A percentile compares a stretch with the other conserved stretches of the same genome.
These are phyloP conservation scores for Tetragonula clypearis DNA, from an alignment of 1,140 invertebrate species.

Conservation along the genomic window DNA sequence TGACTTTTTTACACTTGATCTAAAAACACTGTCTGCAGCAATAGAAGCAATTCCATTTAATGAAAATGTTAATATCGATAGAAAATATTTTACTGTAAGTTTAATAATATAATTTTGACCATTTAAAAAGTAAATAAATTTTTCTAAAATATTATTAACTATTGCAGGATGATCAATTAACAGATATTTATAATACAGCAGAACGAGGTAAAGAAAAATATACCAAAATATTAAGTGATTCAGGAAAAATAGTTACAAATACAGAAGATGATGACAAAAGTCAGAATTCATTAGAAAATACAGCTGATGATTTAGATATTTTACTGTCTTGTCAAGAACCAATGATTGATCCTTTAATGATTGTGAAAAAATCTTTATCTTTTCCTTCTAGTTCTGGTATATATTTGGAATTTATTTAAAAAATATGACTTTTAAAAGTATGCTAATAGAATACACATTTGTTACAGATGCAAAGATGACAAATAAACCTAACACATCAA, in stretches of 20 bases:
- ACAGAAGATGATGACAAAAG: constrained; percentile 6
- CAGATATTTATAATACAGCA: constrained; percentile 62
- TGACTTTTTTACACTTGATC: constrained; percentile 68
- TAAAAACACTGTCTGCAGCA: constrained; percentile 63
- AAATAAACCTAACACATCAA: constrained; percentile 38
- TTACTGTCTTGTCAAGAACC: constrained; percentile 72
- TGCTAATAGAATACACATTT: constrained; percentile 18
- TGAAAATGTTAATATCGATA: constrained; percentile 59
- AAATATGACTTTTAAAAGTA: neutral
- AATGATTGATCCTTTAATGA: constrained; percentile 34
- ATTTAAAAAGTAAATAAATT: neutral
- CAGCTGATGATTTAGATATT: constrained; percentile 70
- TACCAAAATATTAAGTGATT: constrained; percentile 22
- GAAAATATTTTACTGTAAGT: constrained; percentile 71
- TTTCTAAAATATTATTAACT: constrained; percentile 6
- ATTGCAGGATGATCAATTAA: constrained; percentile 70
- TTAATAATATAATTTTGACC: neutral
- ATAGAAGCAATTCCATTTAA: constrained; percentile 70
- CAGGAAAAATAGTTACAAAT: constrained; percentile 10
- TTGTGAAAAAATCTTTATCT: constrained; percentile 17
- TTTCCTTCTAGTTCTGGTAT: constrained; percentile 47
- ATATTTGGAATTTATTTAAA: neutral
- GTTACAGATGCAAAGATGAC: constrained; percentile 66
- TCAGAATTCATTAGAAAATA: constrained; percentile 45
- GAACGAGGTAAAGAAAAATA: constrained; percentile 61